These are phyloP conservation scores for Bovichtus variegatus DNA, from an alignment of 2,797 vertebrate genomes.

Conservation along the genomic window DNA sequence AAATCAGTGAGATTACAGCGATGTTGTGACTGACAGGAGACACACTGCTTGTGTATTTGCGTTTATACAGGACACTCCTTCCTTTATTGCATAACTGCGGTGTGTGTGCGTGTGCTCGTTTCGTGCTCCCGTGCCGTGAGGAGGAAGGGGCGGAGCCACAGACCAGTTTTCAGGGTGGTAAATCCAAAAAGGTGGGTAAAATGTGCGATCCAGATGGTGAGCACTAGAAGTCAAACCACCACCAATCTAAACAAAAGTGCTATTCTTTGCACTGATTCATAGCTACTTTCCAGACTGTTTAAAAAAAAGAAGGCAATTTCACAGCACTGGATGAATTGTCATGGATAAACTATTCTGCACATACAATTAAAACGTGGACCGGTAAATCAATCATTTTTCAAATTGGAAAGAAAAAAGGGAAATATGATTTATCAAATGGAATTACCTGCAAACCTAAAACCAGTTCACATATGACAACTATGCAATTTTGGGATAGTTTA, in stretches of 20 bases:
- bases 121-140: constrained; percentile 9
- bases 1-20: not conserved
- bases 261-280: not conserved
- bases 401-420: not conserved
- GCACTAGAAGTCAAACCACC: not conserved
- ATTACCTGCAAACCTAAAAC: not conserved
- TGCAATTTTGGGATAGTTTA: not conserved
- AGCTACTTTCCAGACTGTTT: not conserved
- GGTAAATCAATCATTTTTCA: not conserved
- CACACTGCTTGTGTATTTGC: not conserved
- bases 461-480: not conserved
- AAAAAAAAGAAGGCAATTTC: not conserved
- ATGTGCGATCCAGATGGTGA: constrained; percentile 61
- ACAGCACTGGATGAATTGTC: not conserved
- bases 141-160: constrained; percentile 16
- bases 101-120: constrained; percentile 26
- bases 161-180: constrained; percentile 8
- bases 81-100: constrained; percentile 66
- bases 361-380: not conserved
- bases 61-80: constrained; percentile 49
- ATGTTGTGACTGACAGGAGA: not conserved
- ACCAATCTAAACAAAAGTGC: constrained; percentile 18
- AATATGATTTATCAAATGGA: not conserved
- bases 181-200: constrained; percentile 52
- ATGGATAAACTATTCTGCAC: not conserved